phyloP scores from a whole-genome alignment of 2,113 vertebrate species.

The Dermatemys mawii region DNA sequence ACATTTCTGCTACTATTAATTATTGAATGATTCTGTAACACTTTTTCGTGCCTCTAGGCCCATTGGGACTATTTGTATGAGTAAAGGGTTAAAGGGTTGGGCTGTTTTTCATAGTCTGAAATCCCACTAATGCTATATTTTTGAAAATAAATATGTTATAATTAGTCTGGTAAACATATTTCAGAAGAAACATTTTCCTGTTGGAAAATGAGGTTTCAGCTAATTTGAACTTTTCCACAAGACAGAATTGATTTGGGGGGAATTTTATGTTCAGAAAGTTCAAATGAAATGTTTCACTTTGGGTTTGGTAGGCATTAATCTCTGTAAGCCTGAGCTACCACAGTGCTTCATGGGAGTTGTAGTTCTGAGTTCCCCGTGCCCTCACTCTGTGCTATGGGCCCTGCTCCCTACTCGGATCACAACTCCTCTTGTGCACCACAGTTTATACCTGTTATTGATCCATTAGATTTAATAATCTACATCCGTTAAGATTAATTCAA shows the following conservation, averaged over 20 bases:
- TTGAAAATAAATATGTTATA: not conserved
- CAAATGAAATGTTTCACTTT: not conserved
- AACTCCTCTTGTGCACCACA: conserved; percentile 33
- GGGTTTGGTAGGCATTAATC: not conserved
- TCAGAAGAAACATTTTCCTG: not conserved
- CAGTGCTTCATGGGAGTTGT: not conserved
- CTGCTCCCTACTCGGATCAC: conserved; percentile 25
- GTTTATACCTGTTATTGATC: conserved; percentile 55
- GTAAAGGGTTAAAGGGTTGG: not conserved
- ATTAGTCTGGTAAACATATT: not conserved
- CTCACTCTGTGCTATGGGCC: not conserved
- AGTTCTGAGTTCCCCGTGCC: conserved; percentile 33
- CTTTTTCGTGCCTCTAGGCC: not conserved
- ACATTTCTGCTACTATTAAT: not conserved
- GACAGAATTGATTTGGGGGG: not conserved
- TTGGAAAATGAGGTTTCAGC: not conserved
- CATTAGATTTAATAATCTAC: conserved; percentile 21
- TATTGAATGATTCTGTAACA: not conserved
- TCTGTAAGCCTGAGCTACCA: conserved; percentile 30
- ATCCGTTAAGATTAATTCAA: not conserved
- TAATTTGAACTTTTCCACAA: not conserved
- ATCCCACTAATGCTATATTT: not conserved
- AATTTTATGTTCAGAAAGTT: not conserved
- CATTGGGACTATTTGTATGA: not conserved
- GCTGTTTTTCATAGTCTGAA: not conserved